Evolutionary conservation across 2,888 invertebrate genomes (phyloP), one percentile per base, ranked within the genome.

Genomic region (Nezara viridula): DNA sequence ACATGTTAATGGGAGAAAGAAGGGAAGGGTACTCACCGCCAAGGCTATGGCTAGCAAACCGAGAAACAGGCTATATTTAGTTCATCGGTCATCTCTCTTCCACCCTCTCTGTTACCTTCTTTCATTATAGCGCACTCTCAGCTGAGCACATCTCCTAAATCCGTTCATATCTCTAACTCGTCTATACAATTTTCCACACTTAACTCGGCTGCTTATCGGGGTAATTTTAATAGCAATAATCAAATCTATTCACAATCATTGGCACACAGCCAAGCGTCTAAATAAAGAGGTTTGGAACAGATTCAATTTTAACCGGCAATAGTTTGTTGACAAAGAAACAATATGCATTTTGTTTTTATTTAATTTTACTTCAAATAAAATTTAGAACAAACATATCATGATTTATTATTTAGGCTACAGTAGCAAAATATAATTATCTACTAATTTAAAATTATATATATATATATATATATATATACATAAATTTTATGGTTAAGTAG

Each of bases 321-420:
- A n/a, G 81, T 81, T 81, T 81, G 44, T 81, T 81, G 81, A 81
- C 81, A 44, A 81, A 81, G 44, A 81, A 44, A n/a, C 12, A n/a
- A n/a, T n/a, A 3, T 44, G 40, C 81, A 47, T n/a, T 24, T n/a
- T 81, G 44, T n/a, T 81, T 21, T 37, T 47, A 37, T 9, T 77
- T 55, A n/a, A 24, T 55, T 55, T 19, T 73, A 27, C 37, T 37
- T n/a, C 7, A 40, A 77, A 77, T 40, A 40, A 0, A 44, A 77
- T 24, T 44, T 6, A 10, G 2, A 37, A 37, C 9, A 7, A 12
- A 77, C 0, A 40, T 12, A 9, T 40, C 40, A 24, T n/a, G 44
- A 77, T 40, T 77, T 5, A 44, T 77, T 77, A 44, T 24, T 24
- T 2, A 77, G 21, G 14, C 0, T 2, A 32, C 32, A 66, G 16